A percentile compares a stretch with the other conserved stretches of the same genome.
Evolutionary conservation across 2,888 invertebrate genomes (phyloP).

Genomic region (Lithosia quadra): DNA sequence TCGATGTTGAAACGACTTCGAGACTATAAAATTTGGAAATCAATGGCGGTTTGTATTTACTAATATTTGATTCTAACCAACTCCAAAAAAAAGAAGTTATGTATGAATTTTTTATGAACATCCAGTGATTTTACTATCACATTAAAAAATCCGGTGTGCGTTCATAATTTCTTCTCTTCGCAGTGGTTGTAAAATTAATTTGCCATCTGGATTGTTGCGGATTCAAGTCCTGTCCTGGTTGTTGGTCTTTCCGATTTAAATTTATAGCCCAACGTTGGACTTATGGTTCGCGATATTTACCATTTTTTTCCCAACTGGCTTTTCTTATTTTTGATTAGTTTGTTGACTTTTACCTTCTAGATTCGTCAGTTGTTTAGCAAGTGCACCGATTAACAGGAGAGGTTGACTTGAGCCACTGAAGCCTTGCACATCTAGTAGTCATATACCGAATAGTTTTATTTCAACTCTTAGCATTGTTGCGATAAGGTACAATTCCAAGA

Average conservation of each 20-base stretch:
- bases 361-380: too few species aligned
- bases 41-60: background rate
- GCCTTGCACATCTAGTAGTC: background rate
- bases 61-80: background rate
- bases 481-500: conserved; percentile 32
- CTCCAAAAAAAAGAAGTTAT: background rate
- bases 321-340: too few species aligned
- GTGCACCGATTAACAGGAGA: background rate
- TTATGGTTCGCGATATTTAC: too few species aligned
- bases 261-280: too few species aligned
- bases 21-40: background rate
- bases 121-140: background rate
- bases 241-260: too few species aligned
- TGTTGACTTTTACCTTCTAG: too few species aligned
- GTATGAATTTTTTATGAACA: background rate
- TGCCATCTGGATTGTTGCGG: too few species aligned
- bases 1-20: background rate
- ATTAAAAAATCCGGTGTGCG: too few species aligned
- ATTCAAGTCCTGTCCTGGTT: too few species aligned
- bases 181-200: too few species aligned
- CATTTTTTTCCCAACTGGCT: too few species aligned
- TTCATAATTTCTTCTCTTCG: too few species aligned
- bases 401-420: background rate
- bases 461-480: conserved; percentile 18
- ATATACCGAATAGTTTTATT: background rate